These are phyloP conservation scores for Platynereis dumerilii DNA, from an alignment of 2,888 invertebrate species.

Conservation along the genomic window DNA sequence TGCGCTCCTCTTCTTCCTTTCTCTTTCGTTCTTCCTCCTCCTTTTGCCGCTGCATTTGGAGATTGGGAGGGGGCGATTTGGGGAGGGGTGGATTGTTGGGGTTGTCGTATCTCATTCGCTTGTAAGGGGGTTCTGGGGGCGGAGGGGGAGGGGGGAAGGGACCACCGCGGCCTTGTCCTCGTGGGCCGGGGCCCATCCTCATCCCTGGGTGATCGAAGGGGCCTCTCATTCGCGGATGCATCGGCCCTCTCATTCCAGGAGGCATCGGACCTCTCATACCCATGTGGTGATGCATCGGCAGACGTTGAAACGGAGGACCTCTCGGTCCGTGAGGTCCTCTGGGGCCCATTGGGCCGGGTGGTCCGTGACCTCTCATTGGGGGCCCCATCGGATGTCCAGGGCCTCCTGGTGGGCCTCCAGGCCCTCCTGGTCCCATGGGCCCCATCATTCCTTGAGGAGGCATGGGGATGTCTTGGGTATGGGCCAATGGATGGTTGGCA, in stretches of 20 bases:
- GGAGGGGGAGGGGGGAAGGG: slow-evolving; percentile 23
- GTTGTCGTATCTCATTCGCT: slow-evolving; percentile 4
- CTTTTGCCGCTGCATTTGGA: slow-evolving; percentile 6
- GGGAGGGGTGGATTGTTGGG: slow-evolving; percentile 17
- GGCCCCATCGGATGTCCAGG: not conserved
- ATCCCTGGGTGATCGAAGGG: too few relatives aligned
- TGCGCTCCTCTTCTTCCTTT: not conserved
- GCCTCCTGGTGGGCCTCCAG: too few relatives aligned
- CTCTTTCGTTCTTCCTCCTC: not conserved
- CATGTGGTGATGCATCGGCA: not conserved
- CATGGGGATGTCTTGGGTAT: slow-evolving; percentile 31
- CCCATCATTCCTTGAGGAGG: slow-evolving; percentile 14
- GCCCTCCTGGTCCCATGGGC: too few relatives aligned
- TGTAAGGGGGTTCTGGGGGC: slow-evolving; percentile 12
- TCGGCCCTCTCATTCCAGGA: too few relatives aligned
- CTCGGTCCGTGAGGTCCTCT: slow-evolving; percentile 31
- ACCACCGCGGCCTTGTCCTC: slow-evolving; percentile 19
- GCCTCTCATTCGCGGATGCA: too few relatives aligned
- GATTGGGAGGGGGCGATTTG: slow-evolving; percentile 21
- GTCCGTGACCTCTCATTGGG: slow-evolving; percentile 15
- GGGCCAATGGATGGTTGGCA: slow-evolving; percentile 25
- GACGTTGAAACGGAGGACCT: not conserved
- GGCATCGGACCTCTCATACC: not conserved
- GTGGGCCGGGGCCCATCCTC: not conserved
- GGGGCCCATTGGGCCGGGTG: slow-evolving; percentile 36